Evolutionary conservation across 1,140 invertebrate species (phyloP), one percentile per base, ranked within the genome.

Genomic region (Drosophila sp.): DNA sequence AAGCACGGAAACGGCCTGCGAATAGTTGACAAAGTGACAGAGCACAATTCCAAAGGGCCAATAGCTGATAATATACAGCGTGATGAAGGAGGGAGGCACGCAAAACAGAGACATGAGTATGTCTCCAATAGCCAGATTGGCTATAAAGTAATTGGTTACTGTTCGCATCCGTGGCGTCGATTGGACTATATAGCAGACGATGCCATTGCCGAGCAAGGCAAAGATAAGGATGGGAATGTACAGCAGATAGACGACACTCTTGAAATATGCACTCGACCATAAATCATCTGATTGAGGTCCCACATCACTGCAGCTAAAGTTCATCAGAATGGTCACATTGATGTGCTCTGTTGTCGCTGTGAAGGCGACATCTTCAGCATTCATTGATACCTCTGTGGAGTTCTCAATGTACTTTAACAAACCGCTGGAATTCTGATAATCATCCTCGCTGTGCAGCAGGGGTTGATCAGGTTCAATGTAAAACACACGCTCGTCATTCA

Each of bases 81-180:
- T 94, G 1, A 97, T 93, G 72, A 97, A 97, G 2, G 96, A 95
- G 76, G 97, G 97, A 1, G 97, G 97, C n/a, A 97, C 95, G 84
- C 97, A 97, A 67, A 97, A 95, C 1, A 97, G 74, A 0, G 96
- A 95, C 94, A 97, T 97, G 27, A 97, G 91, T 14, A 98, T 95
- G 90, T 98, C 97, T 16, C 96, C 96, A 7, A 97, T 92, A 0
- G 97, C 96, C 57, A 98, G 92, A 91, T 97, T 97, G 71, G 95
- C 94, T 70, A 97, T 97, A 87, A 97, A 97, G 83, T 96, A 96
- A 82, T 97, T 97, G 1, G 97, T 97, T 1, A 97, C 96, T 0
- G 96, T 97, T 69, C 95, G 94, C 96, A 97, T 97, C 29, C 95
- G 93, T 0, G 96, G 94, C 18, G 95, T 95, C 7, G 94, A 94